These are phyloP conservation scores for Hydrophis major DNA, from an alignment of 2,797 vertebrate species.

Conservation along the genomic window DNA sequence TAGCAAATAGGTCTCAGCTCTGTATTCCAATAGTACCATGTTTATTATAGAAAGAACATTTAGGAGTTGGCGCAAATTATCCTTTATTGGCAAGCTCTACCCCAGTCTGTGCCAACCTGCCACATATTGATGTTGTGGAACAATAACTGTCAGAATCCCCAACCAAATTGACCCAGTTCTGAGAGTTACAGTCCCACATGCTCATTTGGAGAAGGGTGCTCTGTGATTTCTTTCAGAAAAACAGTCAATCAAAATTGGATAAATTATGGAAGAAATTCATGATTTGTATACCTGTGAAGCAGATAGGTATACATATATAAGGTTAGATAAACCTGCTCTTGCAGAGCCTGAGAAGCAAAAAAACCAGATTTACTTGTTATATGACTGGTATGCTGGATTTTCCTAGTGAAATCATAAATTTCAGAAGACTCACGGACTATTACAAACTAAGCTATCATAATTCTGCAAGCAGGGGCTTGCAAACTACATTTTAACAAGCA, in stretches of 20 bases:
- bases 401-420: neutral
- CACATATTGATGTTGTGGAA: neutral
- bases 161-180: neutral
- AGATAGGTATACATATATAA: too few relatives aligned
- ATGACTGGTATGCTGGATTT: neutral
- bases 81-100: neutral
- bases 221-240: neutral
- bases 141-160: neutral
- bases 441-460: neutral
- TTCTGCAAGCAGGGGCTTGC: neutral
- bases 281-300: too few relatives aligned
- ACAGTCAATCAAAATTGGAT: neutral
- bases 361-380: constrained; percentile 7
- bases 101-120: neutral
- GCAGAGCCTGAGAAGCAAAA: neutral
- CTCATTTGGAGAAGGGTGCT: neutral
- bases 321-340: neutral
- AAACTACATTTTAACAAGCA: neutral
- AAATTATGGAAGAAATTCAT: neutral
- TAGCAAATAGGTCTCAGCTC: neutral
- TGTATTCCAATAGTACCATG: neutral
- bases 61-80: neutral
- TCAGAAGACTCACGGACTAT: neutral
- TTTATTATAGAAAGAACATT: neutral
- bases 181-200: neutral